Evolutionary conservation across 2,888 invertebrate species (phyloP), one percentile per base, ranked within the genome.

Genomic region (Hypselothyrea guttata): DNA sequence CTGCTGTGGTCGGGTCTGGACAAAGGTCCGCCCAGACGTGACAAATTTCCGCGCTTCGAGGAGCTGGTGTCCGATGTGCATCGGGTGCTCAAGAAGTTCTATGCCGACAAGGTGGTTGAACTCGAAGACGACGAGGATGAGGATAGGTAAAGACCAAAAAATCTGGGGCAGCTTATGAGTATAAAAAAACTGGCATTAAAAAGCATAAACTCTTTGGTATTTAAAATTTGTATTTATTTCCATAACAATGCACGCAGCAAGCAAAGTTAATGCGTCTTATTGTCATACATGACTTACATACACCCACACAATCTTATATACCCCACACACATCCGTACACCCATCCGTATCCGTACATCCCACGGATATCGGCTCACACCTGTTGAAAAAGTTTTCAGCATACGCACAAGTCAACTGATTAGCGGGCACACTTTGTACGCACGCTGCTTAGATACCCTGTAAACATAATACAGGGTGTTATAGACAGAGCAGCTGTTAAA

Each of bases 21-120:
- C 0, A 71, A 61, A 12, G 89, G 89, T 2, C 89, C 89, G 1
- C 89, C 89, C 1, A 70, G 89, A 1, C 77, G 86, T 2, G 89
- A 89, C 47, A 89, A 89, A 66, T 88, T 89, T 61, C 88, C 88
- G 0, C 12, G 22, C 1, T 89, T 63, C 41, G 82, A 82, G 5
- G 5, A 41, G 0, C 51, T 89, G 0, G 45, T 89, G 8, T 84
- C 87, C 4, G 84, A 87, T 30, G 75, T 89, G 8, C 66, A 74
- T 5, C 71, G 57, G 12, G 35, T 89, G 0, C 57, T 89, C 7
- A 88, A 79, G 63, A 88, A 88, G 54, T 87, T 88, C 68, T 88
- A 89, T 53, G 69, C 88, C 7, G 88, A 88, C 35, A 73, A 66
- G 37, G 33, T 44, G 1, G 51, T 63, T 12, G 61, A 56, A 0